phyloP scores from a whole-genome alignment of 1,140 invertebrate species.

The Macrostomum lignano region DNA sequence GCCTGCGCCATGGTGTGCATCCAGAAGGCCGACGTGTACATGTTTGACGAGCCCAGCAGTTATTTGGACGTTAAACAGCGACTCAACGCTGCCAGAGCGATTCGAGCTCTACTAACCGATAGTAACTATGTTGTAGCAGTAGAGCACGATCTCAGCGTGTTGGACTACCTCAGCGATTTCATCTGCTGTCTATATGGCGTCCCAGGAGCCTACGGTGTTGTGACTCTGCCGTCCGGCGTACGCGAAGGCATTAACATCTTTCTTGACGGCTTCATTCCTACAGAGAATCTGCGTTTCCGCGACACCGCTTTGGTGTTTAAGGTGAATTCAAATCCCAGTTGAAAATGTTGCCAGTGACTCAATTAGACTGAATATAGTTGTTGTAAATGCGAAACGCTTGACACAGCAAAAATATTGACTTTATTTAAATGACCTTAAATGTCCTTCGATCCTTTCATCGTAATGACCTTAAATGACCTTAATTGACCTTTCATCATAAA shows the following conservation, averaged over 20 bases:
- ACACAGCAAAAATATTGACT: too few relatives aligned
- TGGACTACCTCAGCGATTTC: slow-evolving; percentile 95
- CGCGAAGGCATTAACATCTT: slow-evolving; percentile 98
- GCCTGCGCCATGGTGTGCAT: slow-evolving; percentile 95
- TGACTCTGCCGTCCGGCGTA: slow-evolving; percentile 96
- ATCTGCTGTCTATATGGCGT: slow-evolving; percentile 94
- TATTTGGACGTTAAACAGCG: slow-evolving; percentile 97
- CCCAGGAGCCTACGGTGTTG: slow-evolving; percentile 90
- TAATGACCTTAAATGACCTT: too few relatives aligned
- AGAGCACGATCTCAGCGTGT: slow-evolving; percentile 88
- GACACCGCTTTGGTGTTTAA: slow-evolving; percentile 86
- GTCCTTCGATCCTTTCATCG: too few relatives aligned
- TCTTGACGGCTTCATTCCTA: slow-evolving; percentile 91
- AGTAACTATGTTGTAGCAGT: slow-evolving; percentile 96
- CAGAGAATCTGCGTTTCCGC: slow-evolving; percentile 90
- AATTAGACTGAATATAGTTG: too few relatives aligned
- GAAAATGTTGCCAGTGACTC: too few relatives aligned
- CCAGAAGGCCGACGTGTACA: slow-evolving; percentile 89
- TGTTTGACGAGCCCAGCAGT: slow-evolving; percentile 97
- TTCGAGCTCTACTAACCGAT: slow-evolving; percentile 56
- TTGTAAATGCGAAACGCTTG: too few relatives aligned
- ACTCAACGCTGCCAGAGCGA: slow-evolving; percentile 73
- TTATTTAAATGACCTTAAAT: too few relatives aligned
- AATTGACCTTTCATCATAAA: too few relatives aligned
- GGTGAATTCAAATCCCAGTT: too few relatives aligned